Conservation (phyloP, 2,888 invertebrate species). For the Mimumesa dahlbomi region DNA sequence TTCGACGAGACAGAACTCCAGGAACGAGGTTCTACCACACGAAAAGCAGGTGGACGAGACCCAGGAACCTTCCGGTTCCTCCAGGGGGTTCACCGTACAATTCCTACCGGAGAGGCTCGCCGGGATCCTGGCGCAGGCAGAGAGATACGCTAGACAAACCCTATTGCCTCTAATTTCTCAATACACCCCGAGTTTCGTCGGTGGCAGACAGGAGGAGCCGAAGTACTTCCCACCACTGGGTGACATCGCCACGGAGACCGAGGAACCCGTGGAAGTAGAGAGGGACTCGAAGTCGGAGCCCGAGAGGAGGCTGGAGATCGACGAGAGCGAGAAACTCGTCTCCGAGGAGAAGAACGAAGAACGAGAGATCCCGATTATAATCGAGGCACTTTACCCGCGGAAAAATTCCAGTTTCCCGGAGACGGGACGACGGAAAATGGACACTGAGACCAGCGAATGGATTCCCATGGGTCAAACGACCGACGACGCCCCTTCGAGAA, state of each 20-base stretch:
- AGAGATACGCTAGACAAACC: conserved; percentile 90
- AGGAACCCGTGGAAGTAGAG: background rate
- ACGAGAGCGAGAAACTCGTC: background rate
- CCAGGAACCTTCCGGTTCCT: conserved; percentile 73
- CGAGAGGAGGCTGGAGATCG: background rate
- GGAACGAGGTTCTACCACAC: conserved; percentile 18
- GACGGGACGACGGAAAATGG: background rate
- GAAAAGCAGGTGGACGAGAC: conserved; percentile 70
- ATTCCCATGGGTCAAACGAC: conserved; percentile 52
- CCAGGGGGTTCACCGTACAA: conserved; percentile 85
- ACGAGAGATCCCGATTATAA: conserved; percentile 8
- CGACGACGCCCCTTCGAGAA: conserved; percentile 5
- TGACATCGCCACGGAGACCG: no score
- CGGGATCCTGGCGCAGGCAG: conserved; percentile 90
- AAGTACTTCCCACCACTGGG: conserved; percentile 85
- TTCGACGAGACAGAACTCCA: conserved; percentile 75
- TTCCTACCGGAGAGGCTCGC: conserved; percentile 89
- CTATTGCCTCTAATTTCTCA: conserved; percentile 89
- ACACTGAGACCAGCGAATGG: conserved; percentile 58
- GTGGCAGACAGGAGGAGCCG: conserved; percentile 80
- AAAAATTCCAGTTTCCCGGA: background rate
- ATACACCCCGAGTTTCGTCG: conserved; percentile 87
- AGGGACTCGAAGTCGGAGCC: background rate
- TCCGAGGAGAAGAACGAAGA: no score
- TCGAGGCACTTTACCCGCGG: conserved; percentile 35